phyloP scores from a whole-genome alignment of 2,797 vertebrate genomes.

The Anolis apletophallus region DNA sequence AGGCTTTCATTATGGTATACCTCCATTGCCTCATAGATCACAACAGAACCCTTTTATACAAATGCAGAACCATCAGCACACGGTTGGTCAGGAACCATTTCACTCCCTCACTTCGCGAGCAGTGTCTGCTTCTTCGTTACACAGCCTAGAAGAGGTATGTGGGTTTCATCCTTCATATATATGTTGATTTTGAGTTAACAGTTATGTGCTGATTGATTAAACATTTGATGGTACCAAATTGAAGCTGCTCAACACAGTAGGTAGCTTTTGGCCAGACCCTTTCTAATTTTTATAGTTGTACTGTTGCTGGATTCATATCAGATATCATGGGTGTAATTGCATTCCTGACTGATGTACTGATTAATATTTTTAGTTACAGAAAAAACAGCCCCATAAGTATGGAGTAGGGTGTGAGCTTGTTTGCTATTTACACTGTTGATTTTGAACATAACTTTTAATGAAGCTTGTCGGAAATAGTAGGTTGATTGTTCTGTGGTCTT shows the following conservation, averaged over 20 bases:
- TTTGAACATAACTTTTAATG: not conserved
- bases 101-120: conserved; percentile 89
- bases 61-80: conserved; percentile 92
- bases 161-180: not conserved
- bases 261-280: not conserved
- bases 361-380: not conserved
- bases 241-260: not conserved
- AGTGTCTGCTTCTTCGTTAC: conserved; percentile 91
- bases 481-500: not conserved
- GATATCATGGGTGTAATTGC: not conserved
- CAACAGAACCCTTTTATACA: conserved; percentile 94
- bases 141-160: conserved; percentile 96
- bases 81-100: conserved; percentile 88
- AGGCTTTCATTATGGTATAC: conserved; percentile 89
- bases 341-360: not conserved
- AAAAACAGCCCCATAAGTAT: not conserved
- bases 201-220: not conserved
- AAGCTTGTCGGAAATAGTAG: not conserved
- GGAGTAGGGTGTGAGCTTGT: too few species aligned
- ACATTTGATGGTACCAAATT: not conserved
- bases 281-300: not conserved
- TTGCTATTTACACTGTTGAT: not conserved
- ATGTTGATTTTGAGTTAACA: not conserved
- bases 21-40: conserved; percentile 90
- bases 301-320: not conserved